Conservation (phyloP, 2,113 vertebrate species). For the Albula goreensis region DNA sequence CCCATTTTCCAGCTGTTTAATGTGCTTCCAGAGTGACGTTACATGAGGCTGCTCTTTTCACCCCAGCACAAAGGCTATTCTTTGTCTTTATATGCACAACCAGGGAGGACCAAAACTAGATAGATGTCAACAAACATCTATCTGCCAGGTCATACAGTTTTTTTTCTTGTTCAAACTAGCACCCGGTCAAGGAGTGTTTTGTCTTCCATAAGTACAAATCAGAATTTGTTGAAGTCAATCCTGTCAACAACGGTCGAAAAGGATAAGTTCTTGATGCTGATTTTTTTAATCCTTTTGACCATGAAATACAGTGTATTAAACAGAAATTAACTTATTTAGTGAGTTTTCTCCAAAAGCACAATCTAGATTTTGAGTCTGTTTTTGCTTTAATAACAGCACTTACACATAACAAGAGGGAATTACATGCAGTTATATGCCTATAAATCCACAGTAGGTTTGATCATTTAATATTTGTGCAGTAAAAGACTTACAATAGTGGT, state of each 20-base stretch:
- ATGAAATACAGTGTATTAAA: neutral
- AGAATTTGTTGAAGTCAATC: neutral
- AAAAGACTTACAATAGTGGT: neutral
- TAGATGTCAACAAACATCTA: neutral
- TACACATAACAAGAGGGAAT: too few relatives aligned
- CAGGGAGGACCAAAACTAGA: neutral
- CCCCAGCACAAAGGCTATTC: neutral
- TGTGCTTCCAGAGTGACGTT: neutral
- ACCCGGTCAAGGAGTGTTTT: constrained; percentile 10
- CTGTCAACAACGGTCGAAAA: neutral
- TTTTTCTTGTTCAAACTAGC: constrained; percentile 17
- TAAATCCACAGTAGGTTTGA: too few relatives aligned
- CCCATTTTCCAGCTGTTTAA: too few relatives aligned
- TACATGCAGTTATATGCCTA: too few relatives aligned
- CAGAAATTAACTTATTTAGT: neutral
- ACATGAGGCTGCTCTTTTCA: neutral
- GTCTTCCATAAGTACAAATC: constrained; percentile 5
- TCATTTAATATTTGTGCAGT: too few relatives aligned
- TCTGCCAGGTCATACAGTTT: constrained; percentile 26
- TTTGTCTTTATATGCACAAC: neutral
- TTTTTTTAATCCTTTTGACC: neutral
- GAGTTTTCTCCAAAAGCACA: neutral
- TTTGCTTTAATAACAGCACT: too few relatives aligned
- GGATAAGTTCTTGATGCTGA: neutral
- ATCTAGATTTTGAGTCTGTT: neutral